Conservation (phyloP, 92 coral and sea anemone genomes). For the Meandrina meandrites region DNA sequence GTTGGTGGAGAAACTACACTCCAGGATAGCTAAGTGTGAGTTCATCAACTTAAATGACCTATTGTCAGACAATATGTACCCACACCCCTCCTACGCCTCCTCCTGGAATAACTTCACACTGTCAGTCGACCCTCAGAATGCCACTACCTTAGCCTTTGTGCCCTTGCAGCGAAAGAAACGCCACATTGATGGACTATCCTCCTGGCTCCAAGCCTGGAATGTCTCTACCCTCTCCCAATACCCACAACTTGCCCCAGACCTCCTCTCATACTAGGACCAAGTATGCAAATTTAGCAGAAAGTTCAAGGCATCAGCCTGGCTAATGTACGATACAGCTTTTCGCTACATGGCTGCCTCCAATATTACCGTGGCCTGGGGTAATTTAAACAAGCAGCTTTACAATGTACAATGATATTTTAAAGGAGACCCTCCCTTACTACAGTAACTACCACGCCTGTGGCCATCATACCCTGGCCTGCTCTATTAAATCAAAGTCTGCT, state of each 20-base stretch:
- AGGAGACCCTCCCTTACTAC: too few relatives aligned
- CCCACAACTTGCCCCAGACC: not conserved
- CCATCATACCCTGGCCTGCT: too few relatives aligned
- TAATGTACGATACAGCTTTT: not conserved
- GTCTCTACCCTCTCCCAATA: not conserved
- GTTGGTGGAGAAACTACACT: not conserved
- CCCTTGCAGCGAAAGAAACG: slow-evolving; percentile 5
- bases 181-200: not conserved
- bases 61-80: slow-evolving; percentile 22
- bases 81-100: slow-evolving; percentile 13
- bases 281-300: slow-evolving; percentile 10
- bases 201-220: not conserved
- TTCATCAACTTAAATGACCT: slow-evolving; percentile 24
- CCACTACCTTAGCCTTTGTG: slow-evolving; percentile 2
- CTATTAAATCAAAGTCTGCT: too few relatives aligned
- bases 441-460: too few relatives aligned
- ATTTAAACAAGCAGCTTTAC: too few relatives aligned
- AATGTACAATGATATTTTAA: too few relatives aligned
- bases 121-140: slow-evolving; percentile 11
- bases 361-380: not conserved
- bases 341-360: not conserved
- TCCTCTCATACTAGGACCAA: slow-evolving; percentile 2
- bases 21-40: slow-evolving; percentile 3
- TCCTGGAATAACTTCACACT: slow-evolving; percentile 9
- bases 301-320: slow-evolving; percentile 13